phyloP scores from a whole-genome alignment of 2,888 invertebrate genomes.

The Rhingia rostrata region DNA sequence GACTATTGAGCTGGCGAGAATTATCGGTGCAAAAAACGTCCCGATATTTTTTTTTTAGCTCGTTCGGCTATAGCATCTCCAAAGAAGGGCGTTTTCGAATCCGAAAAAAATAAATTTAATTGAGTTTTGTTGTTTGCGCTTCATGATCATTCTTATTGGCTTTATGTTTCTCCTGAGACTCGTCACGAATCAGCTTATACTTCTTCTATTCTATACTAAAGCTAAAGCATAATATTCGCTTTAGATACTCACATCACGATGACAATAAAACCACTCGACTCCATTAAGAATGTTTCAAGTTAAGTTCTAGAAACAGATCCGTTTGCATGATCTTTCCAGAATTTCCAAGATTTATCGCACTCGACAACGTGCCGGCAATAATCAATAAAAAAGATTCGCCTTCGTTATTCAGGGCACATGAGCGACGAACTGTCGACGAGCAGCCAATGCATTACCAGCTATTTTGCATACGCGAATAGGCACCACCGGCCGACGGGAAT shows the following conservation, averaged over 20 bases:
- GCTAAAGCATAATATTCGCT: background rate
- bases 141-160: no score
- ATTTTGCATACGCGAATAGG: constrained; percentile 51
- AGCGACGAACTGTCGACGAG: constrained; percentile 46
- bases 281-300: constrained; percentile 8
- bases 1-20: no score
- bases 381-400: constrained; percentile 35
- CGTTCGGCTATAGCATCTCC: no score
- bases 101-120: no score
- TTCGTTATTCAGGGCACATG: constrained; percentile 62
- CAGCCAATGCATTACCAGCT: constrained; percentile 27
- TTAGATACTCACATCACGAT: background rate
- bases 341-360: constrained; percentile 50
- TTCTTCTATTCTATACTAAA: background rate
- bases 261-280: background rate
- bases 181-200: no score
- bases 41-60: no score
- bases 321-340: constrained; percentile 44
- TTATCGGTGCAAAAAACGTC: no score
- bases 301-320: constrained; percentile 25
- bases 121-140: no score
- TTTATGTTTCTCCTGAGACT: no score
- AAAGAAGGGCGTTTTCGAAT: no score
- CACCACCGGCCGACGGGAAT: constrained; percentile 10
- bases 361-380: constrained; percentile 56